Percentiles rank a stretch among this genome's conserved stretches.
Conservation (phyloP, 2,797 vertebrate genomes). For the Emys orbicularis region DNA sequence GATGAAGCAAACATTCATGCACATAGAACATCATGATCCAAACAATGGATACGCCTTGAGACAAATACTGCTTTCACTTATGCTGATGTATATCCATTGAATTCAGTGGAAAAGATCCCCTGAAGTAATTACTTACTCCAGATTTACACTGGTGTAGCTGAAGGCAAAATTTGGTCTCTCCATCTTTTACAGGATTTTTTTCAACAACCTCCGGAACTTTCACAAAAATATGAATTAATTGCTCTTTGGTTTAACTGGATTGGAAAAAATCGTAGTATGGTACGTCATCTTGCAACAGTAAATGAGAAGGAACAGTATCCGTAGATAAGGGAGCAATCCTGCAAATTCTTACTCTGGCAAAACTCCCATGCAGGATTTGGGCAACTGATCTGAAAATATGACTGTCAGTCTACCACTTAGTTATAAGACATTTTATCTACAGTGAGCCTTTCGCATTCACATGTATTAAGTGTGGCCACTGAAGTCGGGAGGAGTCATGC, state of each 20-base stretch:
- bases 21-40: background rate
- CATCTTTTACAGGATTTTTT: background rate
- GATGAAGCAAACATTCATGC: background rate
- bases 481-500: background rate
- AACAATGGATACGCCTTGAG: background rate
- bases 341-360: background rate
- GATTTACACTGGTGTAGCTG: background rate
- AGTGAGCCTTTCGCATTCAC: fast-evolving
- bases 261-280: background rate
- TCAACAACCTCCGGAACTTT: background rate
- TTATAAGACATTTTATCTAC: background rate
- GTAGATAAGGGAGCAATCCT: fast-evolving
- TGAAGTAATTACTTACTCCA: background rate
- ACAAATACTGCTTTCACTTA: background rate
- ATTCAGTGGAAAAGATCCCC: background rate
- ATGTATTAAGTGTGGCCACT: background rate
- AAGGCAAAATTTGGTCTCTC: background rate
- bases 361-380: background rate
- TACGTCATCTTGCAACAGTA: background rate
- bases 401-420: fast-evolving
- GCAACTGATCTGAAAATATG: background rate
- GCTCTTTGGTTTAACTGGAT: background rate
- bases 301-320: background rate
- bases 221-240: background rate
- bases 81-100: background rate